Base-by-base conservation (phyloP, 2,888 invertebrate species). In the Hirtodrosophila duncani region DNA sequence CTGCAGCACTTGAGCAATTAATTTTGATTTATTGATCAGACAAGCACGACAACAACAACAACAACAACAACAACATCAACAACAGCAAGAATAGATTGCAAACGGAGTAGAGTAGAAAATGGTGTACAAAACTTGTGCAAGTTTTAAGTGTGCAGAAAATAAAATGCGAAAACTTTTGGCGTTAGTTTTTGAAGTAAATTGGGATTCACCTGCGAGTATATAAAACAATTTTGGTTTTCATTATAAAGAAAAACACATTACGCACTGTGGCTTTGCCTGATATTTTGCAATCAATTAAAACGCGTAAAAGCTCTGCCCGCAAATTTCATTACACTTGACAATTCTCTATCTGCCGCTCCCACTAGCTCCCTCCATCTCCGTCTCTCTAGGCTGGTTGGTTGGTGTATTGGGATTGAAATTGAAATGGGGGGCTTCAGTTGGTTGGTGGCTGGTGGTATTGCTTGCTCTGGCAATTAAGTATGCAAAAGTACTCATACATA, bases 251-350 rank as follows among this genome's bases (percentile, higher is more conserved):
- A 56, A 36, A 33, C 17, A 23, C 26, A 39, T 30, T 39, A 36
- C 39, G 24, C 45, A 38, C 52, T 58, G 59, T 17, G 65, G 66
- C 65, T 52, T 41, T 64, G 52, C 48, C n/a, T 53, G 64, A 70
- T 75, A 71, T 71, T 71, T n/a, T 68, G 56, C 68, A 71, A 71
- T 71, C 72, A 71, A 71, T 71, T 75, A 77, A 75, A 77, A 61
- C 77, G 59, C 69, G 63, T 51, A 59, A 66, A 67, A 59, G 72
- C 56, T 46, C 37, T 68, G 51, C 50, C 67, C 77, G 61, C 69
- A 71, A 75, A 71, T 77, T 71, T 71, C 63, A 71, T 71, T 71
- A 71, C 42, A 60, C 23, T 33, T 51, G 45, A 52, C 41, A 39
- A 39, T 50, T n/a, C 29, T 3, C 11, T 6, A 18, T n/a, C 8